phyloP scores from a whole-genome alignment of 2,113 vertebrate species.

The Dicerorhinus sumatrensis region DNA sequence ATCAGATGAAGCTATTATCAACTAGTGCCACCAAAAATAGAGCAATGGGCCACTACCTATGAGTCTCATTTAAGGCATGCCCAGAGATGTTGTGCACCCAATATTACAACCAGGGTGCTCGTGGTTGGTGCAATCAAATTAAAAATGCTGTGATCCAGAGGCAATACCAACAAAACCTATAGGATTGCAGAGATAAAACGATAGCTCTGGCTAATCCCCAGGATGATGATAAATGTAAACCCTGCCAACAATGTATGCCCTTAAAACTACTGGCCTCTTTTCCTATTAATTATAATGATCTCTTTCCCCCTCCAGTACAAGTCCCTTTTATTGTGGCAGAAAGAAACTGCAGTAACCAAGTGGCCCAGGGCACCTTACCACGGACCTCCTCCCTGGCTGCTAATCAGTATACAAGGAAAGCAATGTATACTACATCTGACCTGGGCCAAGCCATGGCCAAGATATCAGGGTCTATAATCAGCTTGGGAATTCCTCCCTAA shows the following conservation, averaged over 20 bases:
- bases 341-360: not conserved
- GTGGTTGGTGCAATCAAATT: not conserved
- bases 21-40: not conserved
- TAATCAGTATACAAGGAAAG: not conserved
- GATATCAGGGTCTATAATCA: not conserved
- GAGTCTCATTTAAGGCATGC: not conserved
- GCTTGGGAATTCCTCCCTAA: not conserved
- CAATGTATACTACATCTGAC: not conserved
- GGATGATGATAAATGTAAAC: not conserved
- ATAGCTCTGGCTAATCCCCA: not conserved
- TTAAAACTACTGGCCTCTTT: not conserved
- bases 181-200: not conserved
- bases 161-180: not conserved
- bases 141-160: not conserved
- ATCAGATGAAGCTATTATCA: not conserved
- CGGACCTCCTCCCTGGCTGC: not conserved
- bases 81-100: not conserved
- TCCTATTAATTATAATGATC: not conserved
- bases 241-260: not conserved
- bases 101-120: not conserved
- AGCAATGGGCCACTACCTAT: not conserved
- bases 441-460: not conserved
- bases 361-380: not conserved
- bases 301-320: not conserved
- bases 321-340: not conserved